Base-by-base conservation (phyloP, 2,113 vertebrate genomes). In the Morone saxatilis region DNA sequence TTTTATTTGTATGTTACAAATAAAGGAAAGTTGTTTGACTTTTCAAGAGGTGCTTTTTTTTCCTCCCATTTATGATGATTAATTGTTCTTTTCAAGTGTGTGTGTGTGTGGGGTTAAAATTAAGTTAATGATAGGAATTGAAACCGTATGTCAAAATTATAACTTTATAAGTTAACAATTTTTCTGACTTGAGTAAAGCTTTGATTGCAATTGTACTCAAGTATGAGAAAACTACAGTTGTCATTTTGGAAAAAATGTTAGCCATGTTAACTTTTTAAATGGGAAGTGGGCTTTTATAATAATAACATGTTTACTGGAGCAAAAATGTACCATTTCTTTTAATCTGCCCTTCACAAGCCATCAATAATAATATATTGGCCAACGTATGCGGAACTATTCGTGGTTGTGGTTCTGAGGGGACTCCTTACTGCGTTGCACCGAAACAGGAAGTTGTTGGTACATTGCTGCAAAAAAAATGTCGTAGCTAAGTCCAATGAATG, bases 1-100 rank as follows among this genome's bases (percentile, higher is more conserved):
- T 96, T 96, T 95, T 93, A 93, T 96, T 96, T 96, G 94, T 94
- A 93, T 94, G 94, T 94, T 92, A 92, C 94, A 94, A 94, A 94
- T 95, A 93, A 94, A 95, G 86, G 89, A 93, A 95, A 94, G 87
- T 94, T 93, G 84, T 93, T 94, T 93, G 88, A 94, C 91, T 93
- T 94, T 86, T 89, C 82, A 74, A 72, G 19, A 65, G 20, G 41
- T 66, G n/a, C 12, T 1, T 12, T 31, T 12, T 31, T 47, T 72
- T 61, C 1, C 63, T 17, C 63, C 53, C 8, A 48, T 57, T 43
- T 38, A n/a, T 71, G 0, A 31, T 53, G 4, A 41, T 69, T 22
- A 0, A 20, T 53, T 57, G n/a, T n/a, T 17, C 0, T 60, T 51
- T 14, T 50, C 5, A 40, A 12, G 1, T n/a, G 31, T 31, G 31